Conservation (phyloP, 1,140 invertebrate genomes). For the Mycetomoellerius zeteki region DNA sequence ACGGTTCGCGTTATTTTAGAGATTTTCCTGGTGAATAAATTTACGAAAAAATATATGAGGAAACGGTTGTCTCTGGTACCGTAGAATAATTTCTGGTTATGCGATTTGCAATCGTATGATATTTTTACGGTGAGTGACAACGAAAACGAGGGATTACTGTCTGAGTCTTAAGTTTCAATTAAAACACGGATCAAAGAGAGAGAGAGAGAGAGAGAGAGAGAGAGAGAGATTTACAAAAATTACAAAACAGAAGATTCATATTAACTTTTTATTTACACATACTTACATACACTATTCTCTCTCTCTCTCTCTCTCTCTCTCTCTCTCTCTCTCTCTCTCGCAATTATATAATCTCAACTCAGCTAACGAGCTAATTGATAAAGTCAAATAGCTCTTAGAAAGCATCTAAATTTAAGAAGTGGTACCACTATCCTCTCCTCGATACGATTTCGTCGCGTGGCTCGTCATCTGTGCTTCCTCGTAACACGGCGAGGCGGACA, state of each 20-base stretch:
- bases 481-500: constrained; percentile 47
- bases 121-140: constrained; percentile 33
- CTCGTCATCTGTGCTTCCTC: constrained; percentile 57
- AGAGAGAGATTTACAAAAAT: neutral
- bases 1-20: constrained; percentile 25
- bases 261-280: neutral
- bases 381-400: constrained; percentile 45
- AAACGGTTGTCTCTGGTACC: neutral
- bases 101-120: constrained; percentile 20
- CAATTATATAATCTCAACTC: neutral
- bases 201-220: no score
- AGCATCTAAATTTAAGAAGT: constrained; percentile 76
- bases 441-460: constrained; percentile 69
- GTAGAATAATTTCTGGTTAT: constrained; percentile 10
- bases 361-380: constrained; percentile 21
- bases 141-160: neutral
- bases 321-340: neutral
- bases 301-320: neutral
- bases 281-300: neutral
- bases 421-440: constrained; percentile 47
- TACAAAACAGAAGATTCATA: neutral
- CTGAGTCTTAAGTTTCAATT: constrained; percentile 16
- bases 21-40: constrained; percentile 34
- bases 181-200: neutral
- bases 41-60: constrained; percentile 27